Evolutionary conservation across 2,888 invertebrate genomes (phyloP).

Genomic region (Oxyscelio sp.): DNA sequence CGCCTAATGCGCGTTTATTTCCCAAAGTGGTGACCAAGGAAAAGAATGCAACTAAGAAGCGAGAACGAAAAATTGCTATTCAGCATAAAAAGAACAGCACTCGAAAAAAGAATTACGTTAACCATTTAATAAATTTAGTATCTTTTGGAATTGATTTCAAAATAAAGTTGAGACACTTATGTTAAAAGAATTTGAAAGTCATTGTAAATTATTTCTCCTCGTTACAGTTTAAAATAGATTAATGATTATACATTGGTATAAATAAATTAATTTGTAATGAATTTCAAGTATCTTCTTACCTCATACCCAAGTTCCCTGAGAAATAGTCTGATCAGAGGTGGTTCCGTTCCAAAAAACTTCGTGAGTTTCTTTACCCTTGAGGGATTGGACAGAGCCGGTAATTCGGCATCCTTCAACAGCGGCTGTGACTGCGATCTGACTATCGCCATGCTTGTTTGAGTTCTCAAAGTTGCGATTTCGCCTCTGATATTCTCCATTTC

Average conservation of each 20-base stretch:
- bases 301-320: conserved; percentile 97
- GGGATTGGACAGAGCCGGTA: conserved; percentile 94
- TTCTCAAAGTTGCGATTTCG: conserved; percentile 93
- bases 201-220: too few species aligned
- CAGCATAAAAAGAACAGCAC: conserved; percentile 7
- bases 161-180: not conserved
- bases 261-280: too few species aligned
- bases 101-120: not conserved
- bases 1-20: conserved; percentile 73
- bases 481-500: conserved; percentile 96
- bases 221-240: too few species aligned
- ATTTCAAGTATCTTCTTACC: conserved; percentile 89
- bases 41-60: conserved; percentile 66
- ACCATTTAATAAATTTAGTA: not conserved
- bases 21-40: conserved; percentile 66
- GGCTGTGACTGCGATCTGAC: conserved; percentile 92
- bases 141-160: not conserved
- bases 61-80: conserved; percentile 40
- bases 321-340: conserved; percentile 96
- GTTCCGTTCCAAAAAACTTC: conserved; percentile 98
- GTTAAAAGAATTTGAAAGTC: not conserved
- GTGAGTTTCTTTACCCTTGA: conserved; percentile 96
- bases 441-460: conserved; percentile 91
- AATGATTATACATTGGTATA: too few species aligned
- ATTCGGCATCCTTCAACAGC: conserved; percentile 90